Conservation (phyloP, 2,113 vertebrate genomes). For the Bubalus kerabau region DNA sequence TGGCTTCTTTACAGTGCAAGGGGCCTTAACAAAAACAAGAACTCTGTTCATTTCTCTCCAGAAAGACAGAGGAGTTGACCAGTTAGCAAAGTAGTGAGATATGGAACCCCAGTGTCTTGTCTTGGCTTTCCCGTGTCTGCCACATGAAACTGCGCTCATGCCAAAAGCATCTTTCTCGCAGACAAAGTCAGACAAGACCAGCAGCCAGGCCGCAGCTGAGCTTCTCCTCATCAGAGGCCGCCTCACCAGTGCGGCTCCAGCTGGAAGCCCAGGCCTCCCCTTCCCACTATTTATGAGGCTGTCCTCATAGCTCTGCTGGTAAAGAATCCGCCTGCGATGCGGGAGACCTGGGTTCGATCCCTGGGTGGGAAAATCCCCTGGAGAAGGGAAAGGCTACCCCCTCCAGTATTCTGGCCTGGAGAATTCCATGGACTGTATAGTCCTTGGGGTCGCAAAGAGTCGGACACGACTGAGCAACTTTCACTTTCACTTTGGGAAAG, state of each 20-base stretch:
- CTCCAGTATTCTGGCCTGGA: background rate
- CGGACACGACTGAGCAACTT: background rate
- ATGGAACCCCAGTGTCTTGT: rapidly evolving
- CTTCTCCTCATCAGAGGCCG: background rate
- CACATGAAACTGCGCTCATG: rapidly evolving
- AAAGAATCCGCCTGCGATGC: background rate
- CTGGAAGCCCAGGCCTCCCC: too few relatives aligned
- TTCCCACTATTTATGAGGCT: rapidly evolving
- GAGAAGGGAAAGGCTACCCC: background rate
- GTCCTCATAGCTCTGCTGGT: background rate
- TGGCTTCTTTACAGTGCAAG: background rate
- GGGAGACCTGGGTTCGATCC: background rate
- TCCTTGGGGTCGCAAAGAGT: background rate
- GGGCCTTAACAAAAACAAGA: background rate
- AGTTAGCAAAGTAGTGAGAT: too few relatives aligned
- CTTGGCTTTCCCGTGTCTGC: rapidly evolving
- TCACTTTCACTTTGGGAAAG: background rate
- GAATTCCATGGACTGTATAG: background rate
- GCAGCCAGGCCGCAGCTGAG: background rate
- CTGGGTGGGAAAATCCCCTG: background rate
- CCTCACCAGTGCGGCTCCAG: rapidly evolving
- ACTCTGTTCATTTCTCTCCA: background rate
- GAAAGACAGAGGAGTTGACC: background rate
- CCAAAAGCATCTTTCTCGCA: rapidly evolving
- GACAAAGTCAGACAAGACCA: rapidly evolving